Percentiles rank a stretch among this genome's conserved stretches.
phyloP scores from a whole-genome alignment of 2,113 vertebrate genomes.

The Lichenostomus cassidix region DNA sequence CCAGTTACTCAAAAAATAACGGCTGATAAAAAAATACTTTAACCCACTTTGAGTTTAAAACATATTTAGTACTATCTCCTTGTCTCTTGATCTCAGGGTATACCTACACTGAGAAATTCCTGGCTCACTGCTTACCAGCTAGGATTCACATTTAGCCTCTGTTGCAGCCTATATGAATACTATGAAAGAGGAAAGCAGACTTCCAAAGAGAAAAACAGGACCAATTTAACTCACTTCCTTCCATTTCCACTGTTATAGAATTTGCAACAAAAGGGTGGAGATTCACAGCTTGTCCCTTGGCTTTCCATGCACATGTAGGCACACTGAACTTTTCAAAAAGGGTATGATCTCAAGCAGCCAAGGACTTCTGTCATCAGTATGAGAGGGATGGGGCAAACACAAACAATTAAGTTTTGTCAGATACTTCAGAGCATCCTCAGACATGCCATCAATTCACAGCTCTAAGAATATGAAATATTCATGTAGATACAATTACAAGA shows the following conservation, averaged over 20 bases:
- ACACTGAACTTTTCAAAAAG: not conserved
- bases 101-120: not conserved
- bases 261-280: not conserved
- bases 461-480: slow-evolving; percentile 25
- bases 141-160: not conserved
- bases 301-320: not conserved
- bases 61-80: not conserved
- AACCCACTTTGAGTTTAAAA: not conserved
- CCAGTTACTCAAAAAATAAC: not conserved
- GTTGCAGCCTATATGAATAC: not conserved
- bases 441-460: not conserved
- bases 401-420: not conserved
- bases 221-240: not conserved
- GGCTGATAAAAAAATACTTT: not conserved
- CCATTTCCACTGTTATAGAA: not conserved
- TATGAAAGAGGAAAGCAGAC: not conserved
- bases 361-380: not conserved
- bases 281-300: not conserved
- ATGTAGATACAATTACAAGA: not conserved
- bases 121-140: not conserved
- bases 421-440: not conserved
- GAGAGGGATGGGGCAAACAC: not conserved
- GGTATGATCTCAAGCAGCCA: not conserved
- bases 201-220: not conserved
- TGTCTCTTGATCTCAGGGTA: not conserved